Base-by-base conservation (phyloP, 1,140 invertebrate genomes). In the Bacillus rossius region DNA sequence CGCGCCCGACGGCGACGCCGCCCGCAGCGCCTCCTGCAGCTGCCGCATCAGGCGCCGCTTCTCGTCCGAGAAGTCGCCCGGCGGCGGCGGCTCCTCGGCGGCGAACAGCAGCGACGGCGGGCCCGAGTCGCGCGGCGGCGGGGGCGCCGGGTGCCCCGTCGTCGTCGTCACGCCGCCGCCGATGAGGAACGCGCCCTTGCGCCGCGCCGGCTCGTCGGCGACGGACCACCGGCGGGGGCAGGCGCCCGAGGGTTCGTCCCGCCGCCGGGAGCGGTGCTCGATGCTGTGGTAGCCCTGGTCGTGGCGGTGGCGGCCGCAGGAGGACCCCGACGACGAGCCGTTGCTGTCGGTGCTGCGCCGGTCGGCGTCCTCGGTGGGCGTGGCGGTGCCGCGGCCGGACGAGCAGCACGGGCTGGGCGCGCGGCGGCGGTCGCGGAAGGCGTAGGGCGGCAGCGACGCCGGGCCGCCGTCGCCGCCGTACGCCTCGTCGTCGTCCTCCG, bases 371-470 rank as follows among this genome's bases (percentile, higher is more conserved):
- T 59, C 56, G 13, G 64, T 64, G 2, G 65, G 64, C 40, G 69
- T 65, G 3, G 53, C 65, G 13, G 62, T 64, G 8, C 43, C 56
- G 26, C 38, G 56, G 40, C 65, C 61, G 13, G 34, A 64, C 14
- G 43, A 63, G 45, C 67, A 65, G 4, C 62, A 49, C 34, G 65
- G 63, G 14, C 61, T 57, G n/a, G 58, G 23, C 38, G 20, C 53
- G 20, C 54, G 50, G 10, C 38, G 55, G 16, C 29, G 40, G 61
- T 59, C n/a, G 26, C 54, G 56, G 63, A 16, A 61, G 61, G 20
- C 65, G 65, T 38, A 69, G 66, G 17, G 69, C 68, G 43, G 68
- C 67, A 52, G 69, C 64, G 23, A 65, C 61, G 16, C 65, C 62
- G 2, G 69, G 52, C 19, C 61, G 17, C 0, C 62, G 66, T 1